phyloP scores from a whole-genome alignment of 2,888 invertebrate genomes.

The Disparrhopalites patrizii region DNA sequence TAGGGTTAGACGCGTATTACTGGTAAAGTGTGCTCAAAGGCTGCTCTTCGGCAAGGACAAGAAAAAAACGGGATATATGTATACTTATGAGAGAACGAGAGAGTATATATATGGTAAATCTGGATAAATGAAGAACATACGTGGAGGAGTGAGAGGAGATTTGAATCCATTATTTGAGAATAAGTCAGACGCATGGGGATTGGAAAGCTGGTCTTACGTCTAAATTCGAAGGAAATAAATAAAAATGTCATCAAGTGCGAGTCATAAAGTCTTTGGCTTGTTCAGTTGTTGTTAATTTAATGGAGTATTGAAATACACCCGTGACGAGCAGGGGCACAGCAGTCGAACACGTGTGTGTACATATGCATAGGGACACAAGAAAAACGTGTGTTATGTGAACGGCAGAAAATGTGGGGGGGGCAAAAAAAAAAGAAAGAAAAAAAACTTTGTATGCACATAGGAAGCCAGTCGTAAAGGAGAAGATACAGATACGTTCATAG shows the following conservation, averaged over 20 bases:
- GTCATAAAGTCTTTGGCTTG: constrained; percentile 43
- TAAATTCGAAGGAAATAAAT: constrained; percentile 35
- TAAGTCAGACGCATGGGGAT: constrained; percentile 12
- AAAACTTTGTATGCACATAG: too few species aligned
- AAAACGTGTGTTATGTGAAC: too few species aligned
- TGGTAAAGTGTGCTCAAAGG: too few species aligned
- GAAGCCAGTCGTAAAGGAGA: too few species aligned
- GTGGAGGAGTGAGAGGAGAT: not conserved
- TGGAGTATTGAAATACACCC: constrained; percentile 38
- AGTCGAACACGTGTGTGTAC: too few species aligned
- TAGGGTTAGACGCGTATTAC: too few species aligned
- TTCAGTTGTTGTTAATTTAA: constrained; percentile 44
- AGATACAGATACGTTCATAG: too few species aligned
- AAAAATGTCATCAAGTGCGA: constrained; percentile 47
- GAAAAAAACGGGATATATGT: not conserved
- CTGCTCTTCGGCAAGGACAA: not conserved
- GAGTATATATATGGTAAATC: not conserved
- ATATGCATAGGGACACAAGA: too few species aligned
- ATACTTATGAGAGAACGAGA: too few species aligned
- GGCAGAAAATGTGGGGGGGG: too few species aligned
- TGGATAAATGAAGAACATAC: not conserved
- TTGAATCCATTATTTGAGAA: constrained; percentile 17
- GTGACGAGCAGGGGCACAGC: constrained; percentile 14
- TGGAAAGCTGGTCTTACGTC: not conserved
- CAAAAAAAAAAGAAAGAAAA: too few species aligned